These are phyloP conservation scores for Hexactinellida sp. DNA, from an alignment of 37 sponge, comb jelly and placozoan genomes.

Conservation along the genomic window DNA sequence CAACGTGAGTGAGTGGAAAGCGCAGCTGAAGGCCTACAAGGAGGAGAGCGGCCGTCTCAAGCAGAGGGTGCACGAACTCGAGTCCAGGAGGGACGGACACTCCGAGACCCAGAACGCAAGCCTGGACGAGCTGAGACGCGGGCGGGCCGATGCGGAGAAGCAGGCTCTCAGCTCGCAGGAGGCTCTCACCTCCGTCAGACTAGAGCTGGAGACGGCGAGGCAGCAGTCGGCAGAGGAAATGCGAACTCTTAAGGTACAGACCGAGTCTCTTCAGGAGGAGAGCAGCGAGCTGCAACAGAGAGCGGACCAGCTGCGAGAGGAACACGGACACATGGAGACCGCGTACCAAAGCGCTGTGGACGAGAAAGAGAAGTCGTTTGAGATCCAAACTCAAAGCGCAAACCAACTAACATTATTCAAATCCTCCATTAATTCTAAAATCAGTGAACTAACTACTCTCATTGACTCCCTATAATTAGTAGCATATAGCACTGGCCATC, in stretches of 20 bases:
- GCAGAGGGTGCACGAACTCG: conserved; percentile 33
- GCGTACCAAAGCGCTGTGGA: not conserved
- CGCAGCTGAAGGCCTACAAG: conserved; percentile 53
- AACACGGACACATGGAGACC: not conserved
- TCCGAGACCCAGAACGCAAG: not conserved
- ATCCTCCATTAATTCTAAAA: not conserved
- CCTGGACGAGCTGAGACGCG: not conserved
- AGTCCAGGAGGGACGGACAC: not conserved
- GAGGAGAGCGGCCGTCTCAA: conserved; percentile 60
- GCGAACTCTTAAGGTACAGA: not conserved
- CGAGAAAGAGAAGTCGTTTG: conserved; percentile 1
- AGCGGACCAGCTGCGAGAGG: not conserved
- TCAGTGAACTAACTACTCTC: not conserved
- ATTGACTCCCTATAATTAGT: not conserved
- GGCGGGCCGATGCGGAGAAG: not conserved
- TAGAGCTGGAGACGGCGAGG: not conserved
- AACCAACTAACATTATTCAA: not conserved
- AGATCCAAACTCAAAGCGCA: not conserved
- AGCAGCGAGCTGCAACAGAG: not conserved
- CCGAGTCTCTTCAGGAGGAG: not conserved
- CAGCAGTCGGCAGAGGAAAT: not conserved
- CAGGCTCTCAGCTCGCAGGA: not conserved
- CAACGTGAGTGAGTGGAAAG: conserved; percentile 81
- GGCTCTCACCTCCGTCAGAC: not conserved
- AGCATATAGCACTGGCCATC: not conserved